phyloP scores from a whole-genome alignment of 1,140 invertebrate genomes.

The Drosophila ficusphila region DNA sequence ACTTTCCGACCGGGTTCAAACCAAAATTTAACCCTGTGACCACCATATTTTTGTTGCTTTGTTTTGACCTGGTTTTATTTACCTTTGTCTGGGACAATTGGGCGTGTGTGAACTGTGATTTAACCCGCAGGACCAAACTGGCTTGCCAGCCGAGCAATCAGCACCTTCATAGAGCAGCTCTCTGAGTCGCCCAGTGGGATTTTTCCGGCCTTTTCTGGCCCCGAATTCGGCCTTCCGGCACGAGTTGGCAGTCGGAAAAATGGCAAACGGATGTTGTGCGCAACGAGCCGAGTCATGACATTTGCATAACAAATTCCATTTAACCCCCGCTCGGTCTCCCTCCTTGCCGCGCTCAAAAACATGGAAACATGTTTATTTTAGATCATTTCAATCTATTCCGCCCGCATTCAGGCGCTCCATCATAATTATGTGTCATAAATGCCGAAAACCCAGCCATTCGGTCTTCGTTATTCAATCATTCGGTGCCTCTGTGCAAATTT shows the following conservation, averaged over 20 bases:
- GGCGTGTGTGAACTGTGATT: constrained; percentile 34
- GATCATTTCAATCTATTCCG: constrained; percentile 49
- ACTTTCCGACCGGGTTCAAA: constrained; percentile 19
- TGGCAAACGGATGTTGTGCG: constrained; percentile 67
- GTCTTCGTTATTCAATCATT: constrained; percentile 55
- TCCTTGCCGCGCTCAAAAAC: not conserved
- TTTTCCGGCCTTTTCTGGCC: constrained; percentile 10
- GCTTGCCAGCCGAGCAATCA: constrained; percentile 61
- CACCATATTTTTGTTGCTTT: constrained; percentile 11
- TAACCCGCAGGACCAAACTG: constrained; percentile 39
- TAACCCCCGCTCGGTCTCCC: not conserved
- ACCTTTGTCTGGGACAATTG: constrained; percentile 38
- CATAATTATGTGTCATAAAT: constrained; percentile 64
- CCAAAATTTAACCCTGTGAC: constrained; percentile 49
- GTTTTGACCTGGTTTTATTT: constrained; percentile 47
- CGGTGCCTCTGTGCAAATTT: constrained; percentile 17
- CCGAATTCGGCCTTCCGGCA: constrained; percentile 37
- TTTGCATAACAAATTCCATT: constrained; percentile 67
- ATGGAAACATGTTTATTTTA: constrained; percentile 69
- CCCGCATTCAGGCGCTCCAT: constrained; percentile 14
- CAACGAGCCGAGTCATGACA: constrained; percentile 69
- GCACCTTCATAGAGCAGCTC: constrained; percentile 29
- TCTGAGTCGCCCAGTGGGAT: constrained; percentile 8
- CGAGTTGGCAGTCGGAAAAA: constrained; percentile 52
- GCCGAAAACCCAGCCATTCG: constrained; percentile 19